These are phyloP conservation scores for Silurus glanis DNA, from an alignment of 2,113 vertebrate species.

Conservation along the genomic window DNA sequence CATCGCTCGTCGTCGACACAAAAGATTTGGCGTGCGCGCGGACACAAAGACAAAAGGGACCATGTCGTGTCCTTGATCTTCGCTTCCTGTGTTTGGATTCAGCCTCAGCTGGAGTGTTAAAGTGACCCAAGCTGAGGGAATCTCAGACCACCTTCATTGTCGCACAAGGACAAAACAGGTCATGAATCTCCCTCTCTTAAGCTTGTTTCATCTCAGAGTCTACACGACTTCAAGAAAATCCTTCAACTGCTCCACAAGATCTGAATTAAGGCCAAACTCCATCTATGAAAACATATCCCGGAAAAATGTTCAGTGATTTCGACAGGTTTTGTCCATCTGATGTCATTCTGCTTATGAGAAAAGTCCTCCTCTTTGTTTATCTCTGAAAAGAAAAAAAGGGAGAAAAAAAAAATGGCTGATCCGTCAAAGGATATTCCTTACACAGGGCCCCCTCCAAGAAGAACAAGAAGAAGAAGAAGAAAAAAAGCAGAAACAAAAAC, in stretches of 20 bases:
- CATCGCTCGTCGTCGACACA: conserved; percentile 28
- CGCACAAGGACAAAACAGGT: not conserved
- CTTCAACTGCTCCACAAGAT: not conserved
- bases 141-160: not conserved
- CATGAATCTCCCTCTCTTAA: too few species aligned
- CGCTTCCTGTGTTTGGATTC: conserved; percentile 27
- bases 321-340: conserved; percentile 65
- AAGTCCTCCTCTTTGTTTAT: conserved; percentile 58
- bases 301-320: conserved; percentile 66
- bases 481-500: conserved; percentile 46
- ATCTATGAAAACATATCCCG: not conserved
- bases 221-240: not conserved
- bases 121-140: conserved; percentile 5
- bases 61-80: conserved; percentile 41
- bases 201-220: not conserved
- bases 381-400: not conserved
- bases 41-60: conserved; percentile 40
- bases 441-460: conserved; percentile 57
- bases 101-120: not conserved
- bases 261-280: not conserved
- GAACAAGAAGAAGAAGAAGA: conserved; percentile 1
- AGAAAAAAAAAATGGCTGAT: conserved; percentile 26
- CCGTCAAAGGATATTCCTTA: conserved; percentile 62
- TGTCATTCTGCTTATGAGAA: conserved; percentile 58
- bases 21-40: conserved; percentile 27